These are phyloP conservation scores for Platorchestia sp. DNA, from an alignment of 1,140 invertebrate species.

Conservation along the genomic window DNA sequence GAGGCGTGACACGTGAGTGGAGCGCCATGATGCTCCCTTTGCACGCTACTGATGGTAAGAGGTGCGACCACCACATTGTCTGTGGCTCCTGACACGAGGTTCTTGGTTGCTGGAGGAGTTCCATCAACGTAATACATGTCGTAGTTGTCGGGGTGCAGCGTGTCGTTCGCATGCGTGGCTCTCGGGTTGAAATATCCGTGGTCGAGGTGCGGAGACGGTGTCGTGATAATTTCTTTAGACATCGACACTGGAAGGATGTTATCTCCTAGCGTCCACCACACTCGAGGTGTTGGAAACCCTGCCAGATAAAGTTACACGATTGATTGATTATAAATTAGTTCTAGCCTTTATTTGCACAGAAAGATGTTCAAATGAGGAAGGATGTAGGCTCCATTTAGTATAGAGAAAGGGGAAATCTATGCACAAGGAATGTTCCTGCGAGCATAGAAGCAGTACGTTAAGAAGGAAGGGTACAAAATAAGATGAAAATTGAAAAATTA, in stretches of 20 bases:
- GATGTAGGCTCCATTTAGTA: too few species aligned
- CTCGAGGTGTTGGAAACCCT: background rate
- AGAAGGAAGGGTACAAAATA: too few species aligned
- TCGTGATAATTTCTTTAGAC: background rate
- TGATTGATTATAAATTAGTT: too few species aligned
- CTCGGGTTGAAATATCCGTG: background rate
- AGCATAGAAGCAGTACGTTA: too few species aligned
- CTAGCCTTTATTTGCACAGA: too few species aligned
- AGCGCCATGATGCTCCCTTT: background rate
- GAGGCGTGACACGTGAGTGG: background rate
- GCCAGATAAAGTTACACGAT: too few species aligned
- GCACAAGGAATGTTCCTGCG: too few species aligned
- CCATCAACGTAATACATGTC: background rate
- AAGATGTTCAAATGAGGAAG: too few species aligned
- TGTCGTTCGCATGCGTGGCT: background rate
- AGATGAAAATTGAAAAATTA: too few species aligned
- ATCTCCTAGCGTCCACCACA: slow-evolving; percentile 31
- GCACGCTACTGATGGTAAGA: background rate
- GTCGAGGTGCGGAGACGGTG: background rate
- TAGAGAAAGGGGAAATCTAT: too few species aligned
- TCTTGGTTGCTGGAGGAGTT: background rate
- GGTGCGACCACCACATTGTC: background rate
- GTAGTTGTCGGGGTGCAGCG: background rate
- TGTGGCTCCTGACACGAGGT: background rate
- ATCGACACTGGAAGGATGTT: background rate